A percentile compares a stretch with the other conserved stretches of the same genome.
Conservation (phyloP, 2,113 vertebrate species). For the Cavia aperea region DNA sequence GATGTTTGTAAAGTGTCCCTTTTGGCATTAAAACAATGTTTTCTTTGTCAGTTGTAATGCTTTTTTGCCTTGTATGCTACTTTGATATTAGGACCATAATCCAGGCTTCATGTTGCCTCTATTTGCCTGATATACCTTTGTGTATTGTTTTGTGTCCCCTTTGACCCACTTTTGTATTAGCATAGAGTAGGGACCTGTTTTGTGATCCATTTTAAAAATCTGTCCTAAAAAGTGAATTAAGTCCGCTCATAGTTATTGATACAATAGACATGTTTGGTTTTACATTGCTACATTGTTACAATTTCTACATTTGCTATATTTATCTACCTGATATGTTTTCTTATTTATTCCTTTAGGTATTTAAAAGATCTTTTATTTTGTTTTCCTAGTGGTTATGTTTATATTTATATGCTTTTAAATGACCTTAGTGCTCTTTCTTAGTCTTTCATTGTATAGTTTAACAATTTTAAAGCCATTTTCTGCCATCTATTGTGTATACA, state of each 20-base stretch:
- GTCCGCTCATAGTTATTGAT: not conserved
- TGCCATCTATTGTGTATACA: not conserved
- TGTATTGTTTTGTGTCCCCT: not conserved
- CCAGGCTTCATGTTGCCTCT: not conserved
- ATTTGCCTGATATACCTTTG: not conserved
- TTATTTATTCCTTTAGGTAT: not conserved
- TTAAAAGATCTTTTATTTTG: not conserved
- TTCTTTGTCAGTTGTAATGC: not conserved
- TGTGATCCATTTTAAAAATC: not conserved
- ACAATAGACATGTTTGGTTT: not conserved
- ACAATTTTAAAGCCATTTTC: not conserved
- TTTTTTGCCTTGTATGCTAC: not conserved
- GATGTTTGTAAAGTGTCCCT: not conserved
- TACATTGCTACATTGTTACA: not conserved
- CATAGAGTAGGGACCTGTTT: not conserved
- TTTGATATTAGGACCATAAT: not conserved
- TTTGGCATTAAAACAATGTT: not conserved
- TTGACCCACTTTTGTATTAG: constrained; percentile 5
- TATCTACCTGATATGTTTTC: not conserved
- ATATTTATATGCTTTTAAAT: constrained; percentile 9
- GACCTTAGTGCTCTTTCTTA: not conserved
- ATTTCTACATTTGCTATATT: not conserved
- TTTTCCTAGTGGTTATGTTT: constrained; percentile 13
- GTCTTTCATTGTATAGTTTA: not conserved
- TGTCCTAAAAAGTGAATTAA: not conserved